Evolutionary conservation across 64 coral and sea anemone genomes (phyloP).

Genomic region (Porites australiensis): DNA sequence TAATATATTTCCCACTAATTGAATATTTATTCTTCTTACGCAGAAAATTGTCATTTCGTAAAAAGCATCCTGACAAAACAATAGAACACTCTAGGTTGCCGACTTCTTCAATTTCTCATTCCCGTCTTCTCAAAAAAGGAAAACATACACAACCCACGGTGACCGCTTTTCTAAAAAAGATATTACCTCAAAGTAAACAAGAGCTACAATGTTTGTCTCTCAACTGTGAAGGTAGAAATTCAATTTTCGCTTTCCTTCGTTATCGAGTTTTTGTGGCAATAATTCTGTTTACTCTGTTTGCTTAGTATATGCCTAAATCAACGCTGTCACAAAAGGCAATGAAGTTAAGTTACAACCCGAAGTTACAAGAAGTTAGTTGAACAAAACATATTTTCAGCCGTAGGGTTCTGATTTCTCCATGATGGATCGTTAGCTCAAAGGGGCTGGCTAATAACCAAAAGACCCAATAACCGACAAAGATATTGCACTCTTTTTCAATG

Average conservation of each 20-base stretch:
- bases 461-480: background rate
- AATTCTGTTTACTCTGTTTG: conserved; percentile 86
- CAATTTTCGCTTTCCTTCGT: conserved; percentile 81
- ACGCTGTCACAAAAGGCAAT: conserved; percentile 4
- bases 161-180: conserved; percentile 38
- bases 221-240: conserved; percentile 71
- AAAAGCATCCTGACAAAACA: conserved; percentile 80
- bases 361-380: background rate
- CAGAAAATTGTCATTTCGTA: conserved; percentile 63
- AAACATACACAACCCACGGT: conserved; percentile 26
- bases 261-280: conserved; percentile 81
- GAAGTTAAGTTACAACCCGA: background rate
- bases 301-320: conserved; percentile 59
- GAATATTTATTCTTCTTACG: conserved; percentile 60
- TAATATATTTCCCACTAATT: conserved; percentile 56
- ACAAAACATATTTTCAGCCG: background rate
- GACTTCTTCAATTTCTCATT: conserved; percentile 41
- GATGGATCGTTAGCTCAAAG: conserved; percentile 1
- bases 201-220: conserved; percentile 43
- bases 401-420: background rate
- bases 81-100: conserved; percentile 50
- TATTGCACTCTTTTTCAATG: conserved; percentile 4
- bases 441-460: conserved; percentile 9
- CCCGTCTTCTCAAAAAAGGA: conserved; percentile 24
- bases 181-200: conserved; percentile 79